These are phyloP conservation scores for Trypoxylus dichotomus DNA, from an alignment of 1,140 invertebrate species.

Conservation along the genomic window DNA sequence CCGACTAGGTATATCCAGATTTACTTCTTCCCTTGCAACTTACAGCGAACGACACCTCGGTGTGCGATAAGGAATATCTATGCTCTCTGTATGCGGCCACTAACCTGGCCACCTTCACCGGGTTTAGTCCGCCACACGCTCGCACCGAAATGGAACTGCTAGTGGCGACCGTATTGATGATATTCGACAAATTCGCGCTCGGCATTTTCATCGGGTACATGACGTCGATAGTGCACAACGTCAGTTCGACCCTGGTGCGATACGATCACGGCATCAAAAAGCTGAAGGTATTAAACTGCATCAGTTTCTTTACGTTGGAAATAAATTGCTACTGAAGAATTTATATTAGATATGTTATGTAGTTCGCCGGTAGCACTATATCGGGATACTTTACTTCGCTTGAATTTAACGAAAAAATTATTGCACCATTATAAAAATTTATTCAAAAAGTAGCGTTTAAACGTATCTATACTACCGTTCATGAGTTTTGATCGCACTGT, in stretches of 20 bases:
- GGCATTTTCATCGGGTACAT: conserved; percentile 28
- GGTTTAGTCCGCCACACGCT: neutral
- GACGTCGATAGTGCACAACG: conserved; percentile 30
- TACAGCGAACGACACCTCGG: neutral
- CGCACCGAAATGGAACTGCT: neutral
- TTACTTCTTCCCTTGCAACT: neutral
- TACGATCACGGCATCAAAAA: conserved; percentile 29
- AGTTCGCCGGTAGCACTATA: no score
- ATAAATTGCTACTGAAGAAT: no score
- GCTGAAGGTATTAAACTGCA: conserved; percentile 29
- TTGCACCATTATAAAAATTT: no score
- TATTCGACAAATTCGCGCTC: conserved; percentile 17
- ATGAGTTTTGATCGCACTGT: no score
- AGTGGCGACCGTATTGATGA: conserved; percentile 15
- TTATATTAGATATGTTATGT: no score
- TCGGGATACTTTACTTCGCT: no score
- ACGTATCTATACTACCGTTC: no score
- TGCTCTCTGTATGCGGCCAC: conserved; percentile 25
- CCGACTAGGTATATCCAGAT: neutral
- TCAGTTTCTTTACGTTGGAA: no score
- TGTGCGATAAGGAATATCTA: conserved; percentile 17
- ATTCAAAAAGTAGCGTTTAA: no score
- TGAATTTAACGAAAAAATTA: no score
- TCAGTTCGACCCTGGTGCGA: conserved; percentile 5
- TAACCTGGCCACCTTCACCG: conserved; percentile 2